These are phyloP conservation scores for Ptilodon capucinus DNA, from an alignment of 2,888 invertebrate genomes.

Conservation along the genomic window DNA sequence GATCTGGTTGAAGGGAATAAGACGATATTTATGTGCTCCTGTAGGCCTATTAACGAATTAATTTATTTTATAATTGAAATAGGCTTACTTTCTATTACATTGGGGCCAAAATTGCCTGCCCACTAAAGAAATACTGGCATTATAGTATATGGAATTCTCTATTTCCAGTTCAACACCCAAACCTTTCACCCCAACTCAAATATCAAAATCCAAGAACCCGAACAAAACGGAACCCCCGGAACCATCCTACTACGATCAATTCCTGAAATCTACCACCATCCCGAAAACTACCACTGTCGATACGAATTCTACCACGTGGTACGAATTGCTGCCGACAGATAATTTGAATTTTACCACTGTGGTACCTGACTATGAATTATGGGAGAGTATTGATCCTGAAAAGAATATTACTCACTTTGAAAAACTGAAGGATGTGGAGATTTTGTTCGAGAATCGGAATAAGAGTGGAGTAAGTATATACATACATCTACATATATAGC, in stretches of 20 bases:
- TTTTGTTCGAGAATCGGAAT: constrained; percentile 63
- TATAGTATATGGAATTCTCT: too few relatives aligned
- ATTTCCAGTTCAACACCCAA: constrained; percentile 48
- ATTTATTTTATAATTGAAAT: too few relatives aligned
- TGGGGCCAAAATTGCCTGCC: too few relatives aligned
- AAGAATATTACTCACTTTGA: constrained; percentile 53
- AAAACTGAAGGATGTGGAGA: constrained; percentile 74
- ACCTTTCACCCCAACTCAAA: constrained; percentile 27
- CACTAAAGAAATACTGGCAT: too few relatives aligned
- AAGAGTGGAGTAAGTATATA: constrained; percentile 49
- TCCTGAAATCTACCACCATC: constrained; percentile 66
- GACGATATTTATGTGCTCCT: too few relatives aligned
- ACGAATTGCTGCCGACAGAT: constrained; percentile 61
- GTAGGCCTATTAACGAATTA: too few relatives aligned
- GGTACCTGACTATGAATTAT: constrained; percentile 64
- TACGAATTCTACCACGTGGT: constrained; percentile 66
- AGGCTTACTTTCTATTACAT: too few relatives aligned
- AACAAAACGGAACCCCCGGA: constrained; percentile 61
- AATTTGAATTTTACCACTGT: constrained; percentile 53
- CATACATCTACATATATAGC: too few relatives aligned
- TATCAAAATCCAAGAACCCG: constrained; percentile 33
- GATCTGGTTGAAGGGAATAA: too few relatives aligned
- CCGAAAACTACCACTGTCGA: constrained; percentile 45
- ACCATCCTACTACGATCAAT: constrained; percentile 73
- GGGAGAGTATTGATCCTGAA: constrained; percentile 65